Base-by-base conservation (phyloP, 2,888 invertebrate genomes). In the Nowickia ferox region DNA sequence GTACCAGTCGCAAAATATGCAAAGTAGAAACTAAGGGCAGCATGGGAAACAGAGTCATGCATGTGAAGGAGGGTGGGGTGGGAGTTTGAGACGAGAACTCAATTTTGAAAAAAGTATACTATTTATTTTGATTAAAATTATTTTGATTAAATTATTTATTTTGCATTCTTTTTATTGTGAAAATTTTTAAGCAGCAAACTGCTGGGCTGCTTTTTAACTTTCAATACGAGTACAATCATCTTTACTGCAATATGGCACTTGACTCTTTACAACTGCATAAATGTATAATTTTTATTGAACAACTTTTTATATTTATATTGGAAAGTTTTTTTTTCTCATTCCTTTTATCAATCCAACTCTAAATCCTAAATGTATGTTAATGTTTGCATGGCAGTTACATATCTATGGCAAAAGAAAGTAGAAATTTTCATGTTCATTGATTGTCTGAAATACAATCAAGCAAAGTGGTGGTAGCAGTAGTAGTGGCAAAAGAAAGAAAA, bases 381-480 rank as follows among this genome's bases (percentile, higher is more conserved):
- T 77, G 65, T 72, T 83, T 77, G 57, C 42, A 30, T 65, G 71
- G 4, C 38, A 79, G 38, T 65, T 59, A n/a, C n/a, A n/a, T n/a
- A 57, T 59, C 42, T 77, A 17, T 51, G 38, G 40, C n/a, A 77
- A 66, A n/a, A 57, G 30, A 55, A 71, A 66, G 46, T 59, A 51
- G 13, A 63, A 63, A 82, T 76, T 61, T 84, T 72, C 59, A 84
- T 78, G 72, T 78, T 84, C 66, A 84, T 77, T 84, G 83, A 84
- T 74, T 84, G 59, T 72, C 53, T 78, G 65, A 77, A 72, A 78
- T 77, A 83, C 72, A 77, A 72, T 83, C 82, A 82, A 65, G 40
- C 9, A 55, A 61, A 63, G 48, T 61, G 75, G 63, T 55, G 11
- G 55, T 40, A 22, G 22, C 2, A 42, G 15, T 38, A 59, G 19